Conservation (phyloP, 1,140 invertebrate species). For the Pseudachorutes palmiensis region DNA sequence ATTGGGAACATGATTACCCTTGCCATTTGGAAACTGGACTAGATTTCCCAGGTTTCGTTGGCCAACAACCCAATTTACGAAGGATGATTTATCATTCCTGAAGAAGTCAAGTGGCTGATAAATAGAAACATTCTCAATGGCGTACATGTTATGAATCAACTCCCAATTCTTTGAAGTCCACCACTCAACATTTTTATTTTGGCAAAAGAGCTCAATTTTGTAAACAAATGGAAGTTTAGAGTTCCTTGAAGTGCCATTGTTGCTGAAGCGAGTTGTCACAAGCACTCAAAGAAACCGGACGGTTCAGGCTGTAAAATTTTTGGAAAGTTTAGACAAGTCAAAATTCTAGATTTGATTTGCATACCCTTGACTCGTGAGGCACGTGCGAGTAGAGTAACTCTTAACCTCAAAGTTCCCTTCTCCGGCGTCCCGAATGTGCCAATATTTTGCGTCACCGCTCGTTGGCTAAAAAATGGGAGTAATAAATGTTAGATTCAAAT, state of each 20-base stretch:
- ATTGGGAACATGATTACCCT: no score
- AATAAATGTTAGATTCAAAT: not conserved
- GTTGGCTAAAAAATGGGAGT: not conserved
- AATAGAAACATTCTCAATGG: no score
- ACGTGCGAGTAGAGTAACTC: not conserved
- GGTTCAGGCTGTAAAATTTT: not conserved
- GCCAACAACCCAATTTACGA: no score
- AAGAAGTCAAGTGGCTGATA: no score
- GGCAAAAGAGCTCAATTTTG: no score
- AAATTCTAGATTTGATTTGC: not conserved
- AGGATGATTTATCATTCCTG: no score
- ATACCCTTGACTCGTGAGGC: constrained; percentile 8
- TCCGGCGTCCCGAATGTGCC: not conserved
- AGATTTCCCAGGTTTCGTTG: no score
- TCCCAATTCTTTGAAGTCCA: no score
- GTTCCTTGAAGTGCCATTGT: not conserved
- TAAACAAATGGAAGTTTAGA: no score
- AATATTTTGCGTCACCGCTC: not conserved
- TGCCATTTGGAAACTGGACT: no score
- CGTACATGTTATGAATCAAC: no score
- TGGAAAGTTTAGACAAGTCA: not conserved
- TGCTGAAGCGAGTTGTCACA: not conserved
- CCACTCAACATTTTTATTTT: no score
- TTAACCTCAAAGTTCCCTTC: constrained; percentile 4
- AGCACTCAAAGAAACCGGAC: not conserved